phyloP scores from a whole-genome alignment of 2,888 invertebrate species.

The Eristalis arbustorum region DNA sequence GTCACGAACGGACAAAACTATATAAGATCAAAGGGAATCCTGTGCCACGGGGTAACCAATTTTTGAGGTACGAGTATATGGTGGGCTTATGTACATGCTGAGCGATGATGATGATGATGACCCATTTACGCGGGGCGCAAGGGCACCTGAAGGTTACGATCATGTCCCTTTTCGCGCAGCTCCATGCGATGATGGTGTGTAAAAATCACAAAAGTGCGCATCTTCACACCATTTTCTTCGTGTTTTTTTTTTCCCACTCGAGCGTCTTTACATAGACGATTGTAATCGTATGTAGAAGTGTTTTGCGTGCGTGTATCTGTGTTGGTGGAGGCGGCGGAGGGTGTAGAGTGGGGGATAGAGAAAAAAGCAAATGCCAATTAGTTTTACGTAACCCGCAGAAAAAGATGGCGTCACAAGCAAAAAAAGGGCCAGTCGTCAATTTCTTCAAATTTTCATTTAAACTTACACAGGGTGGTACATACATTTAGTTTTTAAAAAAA shows the following conservation, averaged over 20 bases:
- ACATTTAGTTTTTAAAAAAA: conserved; percentile 10
- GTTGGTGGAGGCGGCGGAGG: too few species aligned
- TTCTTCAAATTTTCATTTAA: conserved; percentile 1
- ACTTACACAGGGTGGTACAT: conserved; percentile 19
- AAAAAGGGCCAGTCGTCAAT: background rate
- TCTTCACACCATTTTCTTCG: conserved; percentile 41
- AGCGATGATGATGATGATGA: conserved; percentile 43
- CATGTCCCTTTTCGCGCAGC: conserved; percentile 46
- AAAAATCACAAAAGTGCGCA: conserved; percentile 43
- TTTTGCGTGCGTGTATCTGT: background rate
- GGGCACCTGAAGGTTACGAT: conserved; percentile 68
- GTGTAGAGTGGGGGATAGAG: background rate
- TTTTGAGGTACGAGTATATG: background rate
- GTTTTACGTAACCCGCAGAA: conserved; percentile 57
- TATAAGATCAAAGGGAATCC: conserved; percentile 4
- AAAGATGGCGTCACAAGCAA: conserved; percentile 60
- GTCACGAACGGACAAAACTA: conserved; percentile 10
- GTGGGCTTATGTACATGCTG: conserved; percentile 23
- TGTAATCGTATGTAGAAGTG: background rate
- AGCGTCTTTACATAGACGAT: background rate
- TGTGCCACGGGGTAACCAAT: conserved; percentile 10
- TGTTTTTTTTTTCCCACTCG: background rate
- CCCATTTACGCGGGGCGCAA: conserved; percentile 45
- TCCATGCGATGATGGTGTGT: conserved; percentile 7
- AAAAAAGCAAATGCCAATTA: conserved; percentile 51